Base-by-base conservation (phyloP, 2,113 vertebrate genomes). In the Nannospalax galili region DNA sequence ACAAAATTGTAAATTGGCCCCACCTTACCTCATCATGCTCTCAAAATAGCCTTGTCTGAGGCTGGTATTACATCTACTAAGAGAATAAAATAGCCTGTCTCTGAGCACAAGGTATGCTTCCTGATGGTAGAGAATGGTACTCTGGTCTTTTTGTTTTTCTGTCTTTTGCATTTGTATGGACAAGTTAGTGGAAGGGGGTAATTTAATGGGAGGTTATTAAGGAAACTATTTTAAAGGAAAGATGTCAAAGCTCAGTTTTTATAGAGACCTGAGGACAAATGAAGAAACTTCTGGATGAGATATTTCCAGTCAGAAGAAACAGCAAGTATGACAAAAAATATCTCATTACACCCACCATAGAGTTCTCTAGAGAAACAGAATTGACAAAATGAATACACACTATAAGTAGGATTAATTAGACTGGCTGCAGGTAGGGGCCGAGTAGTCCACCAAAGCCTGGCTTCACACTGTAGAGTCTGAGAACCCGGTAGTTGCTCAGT, bases 61-160 rank as follows among this genome's bases (percentile, higher is more conserved):
- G 37, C 56, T 87, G 35, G 1, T 70, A 62, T 73, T 77, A 52
- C 60, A 42, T 94, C 48, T 24, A 6, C n/a, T 40, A 89, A 40
- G 42, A 81, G n/a, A 92, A 67, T 62, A 81, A 94, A 87, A 81
- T 20, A 81, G 45, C 15, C 37, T 74, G 74, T 28, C 42, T 95
- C 32, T 89, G 7, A 86, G 2, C 79, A 20, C 3, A 7, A 89
- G 75, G 24, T 30, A 26, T 28, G 11, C 65, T 82, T 77, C 30
- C 58, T 5, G 64, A 52, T 79, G 9, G 60, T 62, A 92, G 5
- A 88, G 48, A 19, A n/a, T 81, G 12, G 6, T 85, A 28, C 26
- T 82, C 30, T n/a, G 17, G n/a, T n/a, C 17, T 58, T 58, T 58
- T 85, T 69, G 4, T n/a, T 12, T 52, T n/a, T 84, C n/a, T 74